A percentile compares a stretch with the other conserved stretches of the same genome.
Evolutionary conservation across 2,113 vertebrate species (phyloP).

Genomic region (Oophaga pumilio): DNA sequence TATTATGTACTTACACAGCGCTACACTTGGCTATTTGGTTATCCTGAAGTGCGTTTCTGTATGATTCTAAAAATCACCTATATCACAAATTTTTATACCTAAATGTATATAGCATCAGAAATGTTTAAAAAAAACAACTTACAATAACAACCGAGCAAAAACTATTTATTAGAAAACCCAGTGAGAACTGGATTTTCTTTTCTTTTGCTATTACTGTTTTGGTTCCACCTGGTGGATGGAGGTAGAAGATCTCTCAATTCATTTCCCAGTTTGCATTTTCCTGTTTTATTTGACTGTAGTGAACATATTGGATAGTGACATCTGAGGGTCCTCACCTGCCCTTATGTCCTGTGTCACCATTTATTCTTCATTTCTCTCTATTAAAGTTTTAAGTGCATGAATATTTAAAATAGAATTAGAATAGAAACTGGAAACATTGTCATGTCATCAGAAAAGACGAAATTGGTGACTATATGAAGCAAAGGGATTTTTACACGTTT

Average conservation of each 20-base stretch:
- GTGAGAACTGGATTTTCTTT: neutral
- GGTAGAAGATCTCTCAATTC: neutral
- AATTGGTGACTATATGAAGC: slow-evolving; percentile 11
- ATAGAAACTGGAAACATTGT: neutral
- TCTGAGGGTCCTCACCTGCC: neutral
- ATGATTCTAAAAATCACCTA: too few relatives aligned
- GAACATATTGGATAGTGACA: slow-evolving; percentile 3
- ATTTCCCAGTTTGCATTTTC: neutral
- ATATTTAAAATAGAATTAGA: slow-evolving; percentile 36
- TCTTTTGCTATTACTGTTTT: neutral
- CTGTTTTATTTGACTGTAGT: neutral
- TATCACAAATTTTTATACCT: too few relatives aligned
- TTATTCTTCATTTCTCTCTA: slow-evolving; percentile 33
- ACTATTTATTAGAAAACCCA: neutral
- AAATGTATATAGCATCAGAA: too few relatives aligned
- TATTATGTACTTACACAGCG: too few relatives aligned
- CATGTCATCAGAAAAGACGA: neutral
- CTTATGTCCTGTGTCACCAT: neutral
- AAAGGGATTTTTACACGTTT: neutral
- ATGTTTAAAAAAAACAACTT: too few relatives aligned
- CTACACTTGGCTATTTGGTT: too few relatives aligned
- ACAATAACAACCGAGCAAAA: too few relatives aligned
- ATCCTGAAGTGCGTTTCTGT: too few relatives aligned
- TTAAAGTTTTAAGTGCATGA: slow-evolving; percentile 33
- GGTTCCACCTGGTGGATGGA: slow-evolving; percentile 38